phyloP scores from a whole-genome alignment of 2,888 invertebrate species.

The Trachelus troglodyta region DNA sequence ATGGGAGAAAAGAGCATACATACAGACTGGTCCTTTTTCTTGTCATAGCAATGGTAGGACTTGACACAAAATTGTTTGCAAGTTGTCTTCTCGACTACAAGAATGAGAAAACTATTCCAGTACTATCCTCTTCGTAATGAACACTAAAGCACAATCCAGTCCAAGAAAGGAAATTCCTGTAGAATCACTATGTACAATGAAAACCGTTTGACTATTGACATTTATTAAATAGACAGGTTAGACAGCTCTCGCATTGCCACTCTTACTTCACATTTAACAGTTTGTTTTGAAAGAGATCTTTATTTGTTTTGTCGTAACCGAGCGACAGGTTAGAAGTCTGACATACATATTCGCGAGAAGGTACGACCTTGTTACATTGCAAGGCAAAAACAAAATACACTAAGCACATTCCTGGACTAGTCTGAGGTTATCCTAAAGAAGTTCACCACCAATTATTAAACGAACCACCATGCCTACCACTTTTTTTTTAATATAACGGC shows the following conservation, averaged over 20 bases:
- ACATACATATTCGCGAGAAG: not conserved
- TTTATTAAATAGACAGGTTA: not conserved
- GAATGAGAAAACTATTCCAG: not conserved
- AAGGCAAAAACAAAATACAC: not conserved
- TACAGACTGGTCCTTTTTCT: conserved; percentile 41
- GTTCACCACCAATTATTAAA: not conserved
- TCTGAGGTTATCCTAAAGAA: not conserved
- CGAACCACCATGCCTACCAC: not conserved
- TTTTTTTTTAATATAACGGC: not conserved
- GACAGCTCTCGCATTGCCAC: not conserved
- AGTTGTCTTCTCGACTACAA: not conserved
- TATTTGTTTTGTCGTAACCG: not conserved
- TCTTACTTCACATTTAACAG: not conserved
- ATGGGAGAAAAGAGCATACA: conserved; percentile 27
- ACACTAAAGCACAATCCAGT: not conserved
- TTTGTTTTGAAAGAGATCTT: not conserved
- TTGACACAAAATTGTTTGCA: not conserved
- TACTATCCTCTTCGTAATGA: not conserved
- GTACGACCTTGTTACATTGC: not conserved
- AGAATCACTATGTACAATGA: not conserved
- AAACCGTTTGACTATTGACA: not conserved
- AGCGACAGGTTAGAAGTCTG: not conserved
- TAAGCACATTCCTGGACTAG: not conserved
- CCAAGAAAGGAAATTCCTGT: not conserved
- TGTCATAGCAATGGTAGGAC: conserved; percentile 30